Percentiles rank a stretch among this genome's conserved stretches.
phyloP scores from a whole-genome alignment of 2,797 vertebrate genomes.

The Tokudaia tokunoshimensis region DNA sequence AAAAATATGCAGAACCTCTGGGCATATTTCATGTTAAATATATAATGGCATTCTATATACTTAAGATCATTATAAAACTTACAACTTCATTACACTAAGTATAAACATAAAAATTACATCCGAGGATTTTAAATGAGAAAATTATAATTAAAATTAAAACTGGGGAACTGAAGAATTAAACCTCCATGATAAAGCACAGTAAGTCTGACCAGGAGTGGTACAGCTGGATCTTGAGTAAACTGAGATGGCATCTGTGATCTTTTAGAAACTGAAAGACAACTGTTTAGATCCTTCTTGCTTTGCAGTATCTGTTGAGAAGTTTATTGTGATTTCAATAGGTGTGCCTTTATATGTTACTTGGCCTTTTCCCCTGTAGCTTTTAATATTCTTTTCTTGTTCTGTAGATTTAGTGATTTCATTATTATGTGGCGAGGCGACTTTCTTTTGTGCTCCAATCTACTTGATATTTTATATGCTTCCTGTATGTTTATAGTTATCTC shows the following conservation, averaged over 20 bases:
- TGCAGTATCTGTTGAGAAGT: background rate
- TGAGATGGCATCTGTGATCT: background rate
- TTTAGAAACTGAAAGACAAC: background rate
- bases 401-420: background rate
- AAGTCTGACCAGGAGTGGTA: background rate
- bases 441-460: background rate
- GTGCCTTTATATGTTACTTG: background rate
- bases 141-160: background rate
- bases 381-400: background rate
- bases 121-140: background rate
- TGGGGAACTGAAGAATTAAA: background rate
- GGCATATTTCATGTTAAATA: background rate
- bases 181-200: background rate
- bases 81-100: background rate
- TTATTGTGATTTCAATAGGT: background rate
- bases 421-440: background rate
- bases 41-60: background rate
- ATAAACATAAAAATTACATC: background rate
- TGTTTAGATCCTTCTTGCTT: background rate
- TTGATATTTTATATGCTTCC: background rate
- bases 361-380: background rate
- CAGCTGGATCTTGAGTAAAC: background rate
- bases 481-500: background rate
- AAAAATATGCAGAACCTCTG: background rate
- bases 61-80: background rate